Conservation (phyloP, 2,113 vertebrate genomes). For the Cephalopterus ornatus region DNA sequence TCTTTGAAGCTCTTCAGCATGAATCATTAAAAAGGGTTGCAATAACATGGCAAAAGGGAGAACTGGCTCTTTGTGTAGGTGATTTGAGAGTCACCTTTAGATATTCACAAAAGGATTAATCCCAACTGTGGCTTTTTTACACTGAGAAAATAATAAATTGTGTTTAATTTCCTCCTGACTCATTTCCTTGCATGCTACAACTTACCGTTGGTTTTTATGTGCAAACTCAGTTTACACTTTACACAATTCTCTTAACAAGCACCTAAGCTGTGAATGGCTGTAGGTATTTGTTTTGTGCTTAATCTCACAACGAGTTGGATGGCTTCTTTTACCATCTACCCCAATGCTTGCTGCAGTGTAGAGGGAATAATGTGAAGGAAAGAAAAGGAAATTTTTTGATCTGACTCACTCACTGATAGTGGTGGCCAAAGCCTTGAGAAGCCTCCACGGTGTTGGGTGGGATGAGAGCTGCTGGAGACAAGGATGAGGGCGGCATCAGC, state of each 20-base stretch:
- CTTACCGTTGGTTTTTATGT: neutral
- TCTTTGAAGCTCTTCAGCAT: constrained; percentile 41
- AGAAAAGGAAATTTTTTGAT: neutral
- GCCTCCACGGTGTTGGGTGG: neutral
- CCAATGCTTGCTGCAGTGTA: accelerated
- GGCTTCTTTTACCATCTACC: neutral
- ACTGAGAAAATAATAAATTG: neutral
- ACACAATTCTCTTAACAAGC: neutral
- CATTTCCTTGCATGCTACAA: neutral
- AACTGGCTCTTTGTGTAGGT: constrained; percentile 5
- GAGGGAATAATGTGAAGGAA: neutral
- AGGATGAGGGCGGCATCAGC: accelerated
- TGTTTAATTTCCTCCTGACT: constrained; percentile 28
- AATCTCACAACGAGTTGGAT: neutral
- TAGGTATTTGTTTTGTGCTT: neutral
- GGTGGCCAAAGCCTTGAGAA: neutral
- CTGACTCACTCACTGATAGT: neutral
- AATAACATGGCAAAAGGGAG: neutral
- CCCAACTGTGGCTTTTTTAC: neutral
- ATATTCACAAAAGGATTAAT: neutral
- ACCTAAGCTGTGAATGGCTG: neutral
- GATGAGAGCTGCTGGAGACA: neutral
- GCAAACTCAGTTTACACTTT: neutral
- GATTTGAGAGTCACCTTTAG: constrained; percentile 14
- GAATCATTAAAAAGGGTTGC: constrained; percentile 48